These are phyloP conservation scores for Narcine bancroftii DNA, from an alignment of 2,113 vertebrate species.

Conservation along the genomic window DNA sequence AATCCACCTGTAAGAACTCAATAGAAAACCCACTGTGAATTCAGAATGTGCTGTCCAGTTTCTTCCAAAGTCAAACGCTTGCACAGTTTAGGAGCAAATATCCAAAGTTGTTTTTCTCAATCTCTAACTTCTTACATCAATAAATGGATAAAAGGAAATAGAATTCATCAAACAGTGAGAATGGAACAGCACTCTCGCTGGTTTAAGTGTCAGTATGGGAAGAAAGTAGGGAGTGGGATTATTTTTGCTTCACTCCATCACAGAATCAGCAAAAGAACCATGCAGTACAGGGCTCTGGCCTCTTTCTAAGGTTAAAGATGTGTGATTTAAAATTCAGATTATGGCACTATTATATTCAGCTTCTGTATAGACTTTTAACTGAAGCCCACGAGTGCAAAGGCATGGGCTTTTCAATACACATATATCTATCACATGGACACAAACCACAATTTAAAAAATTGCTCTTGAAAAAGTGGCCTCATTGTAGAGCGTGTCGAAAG, in stretches of 20 bases:
- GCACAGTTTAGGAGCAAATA: not conserved
- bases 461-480: too few species aligned
- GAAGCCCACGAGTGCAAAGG: too few species aligned
- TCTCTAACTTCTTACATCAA: too few species aligned
- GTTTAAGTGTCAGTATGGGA: not conserved
- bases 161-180: too few species aligned
- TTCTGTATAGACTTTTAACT: not conserved
- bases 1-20: not conserved
- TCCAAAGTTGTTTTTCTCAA: not conserved
- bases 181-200: too few species aligned
- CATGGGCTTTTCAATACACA: too few species aligned
- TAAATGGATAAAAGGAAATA: not conserved
- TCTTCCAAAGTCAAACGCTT: not conserved
- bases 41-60: not conserved
- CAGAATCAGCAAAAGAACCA: not conserved
- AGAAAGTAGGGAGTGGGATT: not conserved
- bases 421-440: too few species aligned
- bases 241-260: not conserved
- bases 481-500: too few species aligned
- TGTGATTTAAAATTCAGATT: not conserved
- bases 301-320: not conserved
- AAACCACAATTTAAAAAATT: too few species aligned
- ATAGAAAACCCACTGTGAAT: not conserved
- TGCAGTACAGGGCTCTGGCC: too few species aligned
- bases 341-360: not conserved